Base-by-base conservation (phyloP, 2,888 invertebrate genomes). In the Pantelozetes paolii region DNA sequence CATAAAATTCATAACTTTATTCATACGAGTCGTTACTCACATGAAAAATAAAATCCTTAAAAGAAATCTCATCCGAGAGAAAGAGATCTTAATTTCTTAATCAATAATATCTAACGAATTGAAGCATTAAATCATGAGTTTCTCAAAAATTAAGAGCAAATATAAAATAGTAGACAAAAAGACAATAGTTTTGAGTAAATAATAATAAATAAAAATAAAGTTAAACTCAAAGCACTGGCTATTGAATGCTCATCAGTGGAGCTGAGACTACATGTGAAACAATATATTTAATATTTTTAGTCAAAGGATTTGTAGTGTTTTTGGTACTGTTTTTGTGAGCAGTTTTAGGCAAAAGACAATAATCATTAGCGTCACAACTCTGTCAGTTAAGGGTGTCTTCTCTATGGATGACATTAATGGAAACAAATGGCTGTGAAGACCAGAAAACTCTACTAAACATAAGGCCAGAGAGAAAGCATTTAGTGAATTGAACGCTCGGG, bases 381-480 rank as follows among this genome's bases (percentile, higher is more conserved):
- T n/a, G n/a, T n/a, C 45, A 45, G 45, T 15, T 45, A 45, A 45
- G 45, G 45, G 45, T 45, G 45, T 45, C 45, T 45, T 45, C 45
- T 45, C 9, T 45, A 45, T 45, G 45, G 45, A 45, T 45, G 45
- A 45, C 45, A 45, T 45, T 45, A 45, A 45, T 45, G 45, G 45
- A 45, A 45, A 45, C 45, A 45, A 45, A 45, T 45, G 45, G 45
- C 45, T 45, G 8, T 18, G n/a, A n/a, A n/a, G n/a, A 45, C 45
- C 45, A 45, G 45, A 45, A 45, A 45, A 15, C 45, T 45, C 9
- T 11, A 45, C 15, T 45, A 45, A 36, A 45, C 45, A 45, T 45
- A 45, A 45, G 45, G 45, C 13, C 45, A n/a, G n/a, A n/a, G n/a
- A n/a, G 13, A 45, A 45, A 45, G 45, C 45, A 45, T 45, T 45